Evolutionary conservation across 2,888 invertebrate genomes (phyloP).

Genomic region (Onchidella celtica): DNA sequence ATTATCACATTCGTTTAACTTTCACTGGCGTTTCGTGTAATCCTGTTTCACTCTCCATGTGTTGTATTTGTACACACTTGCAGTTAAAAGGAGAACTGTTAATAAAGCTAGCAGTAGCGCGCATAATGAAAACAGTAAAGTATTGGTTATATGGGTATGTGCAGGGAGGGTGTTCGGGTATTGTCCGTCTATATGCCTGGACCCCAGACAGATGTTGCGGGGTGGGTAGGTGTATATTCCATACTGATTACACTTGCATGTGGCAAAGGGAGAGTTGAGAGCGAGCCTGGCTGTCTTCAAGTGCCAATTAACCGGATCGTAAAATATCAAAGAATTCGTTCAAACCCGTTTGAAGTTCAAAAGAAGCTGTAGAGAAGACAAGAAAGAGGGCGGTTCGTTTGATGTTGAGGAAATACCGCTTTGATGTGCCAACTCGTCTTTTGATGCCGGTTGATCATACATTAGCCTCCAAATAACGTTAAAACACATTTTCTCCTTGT

Average conservation of each 20-base stretch:
- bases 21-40: no score
- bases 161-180: no score
- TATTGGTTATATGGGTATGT: no score
- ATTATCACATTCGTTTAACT: no score
- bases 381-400: neutral
- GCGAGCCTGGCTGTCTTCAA: neutral
- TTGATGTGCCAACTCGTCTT: slow-evolving; percentile 12
- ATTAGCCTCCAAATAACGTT: neutral
- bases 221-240: neutral
- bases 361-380: neutral
- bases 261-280: neutral
- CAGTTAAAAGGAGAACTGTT: no score
- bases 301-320: slow-evolving; percentile 19
- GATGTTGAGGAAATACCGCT: neutral
- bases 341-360: slow-evolving; percentile 7
- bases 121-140: no score
- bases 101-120: no score
- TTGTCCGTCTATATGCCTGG: neutral
- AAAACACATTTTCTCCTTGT: neutral
- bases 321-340: slow-evolving; percentile 37
- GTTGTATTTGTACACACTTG: no score
- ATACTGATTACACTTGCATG: neutral
- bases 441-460: neutral
- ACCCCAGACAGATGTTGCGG: neutral
- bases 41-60: no score